Percentiles rank a stretch among this genome's conserved stretches.
These are phyloP conservation scores for Ormyrus rosae DNA, from an alignment of 2,888 invertebrate genomes.

Conservation along the genomic window DNA sequence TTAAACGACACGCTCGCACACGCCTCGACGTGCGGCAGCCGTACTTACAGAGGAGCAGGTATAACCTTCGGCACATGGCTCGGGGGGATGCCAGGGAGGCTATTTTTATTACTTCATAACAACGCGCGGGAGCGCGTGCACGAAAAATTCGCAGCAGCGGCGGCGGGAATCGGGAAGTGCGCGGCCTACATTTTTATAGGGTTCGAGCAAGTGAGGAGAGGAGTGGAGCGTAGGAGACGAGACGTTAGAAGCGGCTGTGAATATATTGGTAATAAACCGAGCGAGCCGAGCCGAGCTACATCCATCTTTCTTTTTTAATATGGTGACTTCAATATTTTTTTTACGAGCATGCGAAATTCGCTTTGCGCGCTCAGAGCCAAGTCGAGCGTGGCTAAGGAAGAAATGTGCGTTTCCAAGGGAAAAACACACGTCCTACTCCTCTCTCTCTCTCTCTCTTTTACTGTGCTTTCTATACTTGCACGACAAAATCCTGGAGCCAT, in stretches of 20 bases:
- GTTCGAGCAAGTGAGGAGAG: neutral
- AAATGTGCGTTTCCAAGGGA: constrained; percentile 28
- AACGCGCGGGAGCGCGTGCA: neutral
- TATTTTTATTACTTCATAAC: constrained; percentile 51
- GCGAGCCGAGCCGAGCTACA: constrained; percentile 28
- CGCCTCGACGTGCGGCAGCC: neutral
- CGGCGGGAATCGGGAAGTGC: constrained; percentile 14
- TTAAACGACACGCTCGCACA: constrained; percentile 36
- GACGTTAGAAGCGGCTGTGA: constrained; percentile 42
- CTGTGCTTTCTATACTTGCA: constrained; percentile 15
- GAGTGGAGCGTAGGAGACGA: constrained; percentile 1
- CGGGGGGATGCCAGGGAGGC: neutral
- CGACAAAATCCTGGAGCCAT: constrained; percentile 26
- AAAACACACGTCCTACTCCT: neutral
- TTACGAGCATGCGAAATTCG: constrained; percentile 55
- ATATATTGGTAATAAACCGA: constrained; percentile 54
- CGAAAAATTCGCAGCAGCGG: constrained; percentile 22
- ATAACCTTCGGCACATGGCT: neutral
- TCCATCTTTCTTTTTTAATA: constrained; percentile 54
- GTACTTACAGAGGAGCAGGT: neutral
- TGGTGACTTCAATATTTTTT: constrained; percentile 55
- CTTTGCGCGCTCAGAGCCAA: constrained; percentile 25
- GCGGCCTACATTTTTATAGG: constrained; percentile 34
- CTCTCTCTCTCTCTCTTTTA: constrained; percentile 5
- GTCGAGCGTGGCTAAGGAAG: constrained; percentile 26